Conservation (phyloP, 2,797 vertebrate species). For the Apogon talboti region DNA sequence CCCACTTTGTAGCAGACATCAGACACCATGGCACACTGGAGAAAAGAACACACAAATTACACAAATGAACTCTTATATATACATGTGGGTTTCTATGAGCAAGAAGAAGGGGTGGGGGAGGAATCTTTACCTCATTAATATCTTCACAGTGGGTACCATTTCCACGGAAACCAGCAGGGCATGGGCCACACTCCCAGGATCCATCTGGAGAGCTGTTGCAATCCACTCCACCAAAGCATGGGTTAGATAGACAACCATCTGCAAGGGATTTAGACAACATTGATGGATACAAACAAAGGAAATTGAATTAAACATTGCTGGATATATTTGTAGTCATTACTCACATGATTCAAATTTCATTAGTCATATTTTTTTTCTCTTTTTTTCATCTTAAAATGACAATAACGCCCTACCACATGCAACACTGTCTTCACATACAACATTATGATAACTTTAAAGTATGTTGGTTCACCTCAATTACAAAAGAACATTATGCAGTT, state of each 20-base stretch:
- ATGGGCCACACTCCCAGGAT: conserved; percentile 96
- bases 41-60: conserved; percentile 11
- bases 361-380: conserved; percentile 6
- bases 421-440: background rate
- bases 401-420: conserved; percentile 6
- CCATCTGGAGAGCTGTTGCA: conserved; percentile 95
- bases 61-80: conserved; percentile 10
- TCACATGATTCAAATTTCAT: conserved; percentile 11
- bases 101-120: conserved; percentile 35
- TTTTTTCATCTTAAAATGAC: conserved; percentile 10
- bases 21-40: conserved; percentile 91
- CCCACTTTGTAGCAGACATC: conserved; percentile 91
- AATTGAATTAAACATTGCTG: conserved; percentile 19
- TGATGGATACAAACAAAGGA: conserved; percentile 27
- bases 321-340: conserved; percentile 4
- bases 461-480: background rate
- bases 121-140: conserved; percentile 91
- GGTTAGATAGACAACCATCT: conserved; percentile 97
- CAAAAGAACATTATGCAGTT: background rate
- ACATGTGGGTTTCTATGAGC: background rate
- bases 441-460: conserved; percentile 1
- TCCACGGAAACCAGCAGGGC: conserved; percentile 92
- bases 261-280: conserved; percentile 41
- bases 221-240: conserved; percentile 93
- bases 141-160: conserved; percentile 94